Evolutionary conservation across 2,888 invertebrate species (phyloP).

Genomic region (Allophyes oxyacanthae): DNA sequence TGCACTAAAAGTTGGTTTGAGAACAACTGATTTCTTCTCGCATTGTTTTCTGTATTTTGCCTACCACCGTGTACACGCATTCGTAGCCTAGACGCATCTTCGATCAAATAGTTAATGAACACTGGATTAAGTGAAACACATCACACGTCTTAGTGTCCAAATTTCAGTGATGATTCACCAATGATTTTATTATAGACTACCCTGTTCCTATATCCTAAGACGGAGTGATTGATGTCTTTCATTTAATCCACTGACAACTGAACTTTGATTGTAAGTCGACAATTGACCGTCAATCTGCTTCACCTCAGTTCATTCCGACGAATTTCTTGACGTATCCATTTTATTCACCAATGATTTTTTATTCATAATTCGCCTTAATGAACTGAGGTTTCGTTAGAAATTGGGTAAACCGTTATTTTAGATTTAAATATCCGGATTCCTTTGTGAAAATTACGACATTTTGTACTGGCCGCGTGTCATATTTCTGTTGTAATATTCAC

Average conservation of each 20-base stretch:
- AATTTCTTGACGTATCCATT: conserved; percentile 54
- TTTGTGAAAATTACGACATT: conserved; percentile 64
- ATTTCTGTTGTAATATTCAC: conserved; percentile 65
- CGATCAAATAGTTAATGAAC: conserved; percentile 76
- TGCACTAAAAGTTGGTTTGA: conserved; percentile 58
- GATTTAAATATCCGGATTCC: conserved; percentile 66
- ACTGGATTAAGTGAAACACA: conserved; percentile 83
- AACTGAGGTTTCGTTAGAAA: conserved; percentile 75
- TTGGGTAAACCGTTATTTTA: conserved; percentile 72
- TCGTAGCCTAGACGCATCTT: conserved; percentile 79
- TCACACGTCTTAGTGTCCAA: conserved; percentile 72
- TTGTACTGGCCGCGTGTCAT: conserved; percentile 15
- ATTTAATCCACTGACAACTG: conserved; percentile 80
- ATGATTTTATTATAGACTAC: conserved; percentile 85
- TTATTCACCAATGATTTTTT: conserved; percentile 58
- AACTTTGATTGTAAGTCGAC: conserved; percentile 55
- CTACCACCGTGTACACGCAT: conserved; percentile 46
- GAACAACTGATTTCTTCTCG: conserved; percentile 56
- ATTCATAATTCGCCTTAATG: conserved; percentile 63
- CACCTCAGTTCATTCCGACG: conserved; percentile 74
- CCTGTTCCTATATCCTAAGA: conserved; percentile 84
- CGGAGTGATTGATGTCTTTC: conserved; percentile 71
- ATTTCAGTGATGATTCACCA: conserved; percentile 87
- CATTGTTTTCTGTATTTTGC: conserved; percentile 58
- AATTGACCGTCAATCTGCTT: conserved; percentile 64